These are phyloP conservation scores for Clangula hyemalis DNA, from an alignment of 2,797 vertebrate genomes.

Conservation along the genomic window DNA sequence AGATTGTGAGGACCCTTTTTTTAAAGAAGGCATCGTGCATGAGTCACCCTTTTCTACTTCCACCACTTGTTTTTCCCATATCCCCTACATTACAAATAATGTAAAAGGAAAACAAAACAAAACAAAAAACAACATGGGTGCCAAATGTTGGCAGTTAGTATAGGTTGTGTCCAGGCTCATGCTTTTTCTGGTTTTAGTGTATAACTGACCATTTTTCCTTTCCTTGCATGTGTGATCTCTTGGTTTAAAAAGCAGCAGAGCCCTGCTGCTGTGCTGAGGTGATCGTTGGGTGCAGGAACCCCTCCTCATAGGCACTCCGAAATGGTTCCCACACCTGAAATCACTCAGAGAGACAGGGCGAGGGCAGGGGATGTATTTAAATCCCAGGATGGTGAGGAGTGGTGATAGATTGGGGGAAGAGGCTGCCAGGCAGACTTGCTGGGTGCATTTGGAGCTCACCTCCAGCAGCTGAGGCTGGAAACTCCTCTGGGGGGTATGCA, in stretches of 20 bases:
- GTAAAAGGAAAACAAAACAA: background rate
- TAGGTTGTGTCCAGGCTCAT: background rate
- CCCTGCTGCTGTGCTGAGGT: fast-evolving
- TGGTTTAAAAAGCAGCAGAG: background rate
- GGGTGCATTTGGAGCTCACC: background rate
- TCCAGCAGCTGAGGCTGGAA: too few species aligned
- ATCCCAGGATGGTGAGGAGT: background rate
- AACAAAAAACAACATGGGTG: background rate
- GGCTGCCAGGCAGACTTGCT: background rate
- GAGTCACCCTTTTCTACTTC: background rate
- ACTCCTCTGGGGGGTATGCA: too few species aligned
- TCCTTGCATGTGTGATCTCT: background rate
- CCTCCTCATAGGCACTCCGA: background rate
- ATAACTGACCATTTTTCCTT: background rate
- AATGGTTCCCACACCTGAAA: background rate
- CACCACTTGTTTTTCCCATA: background rate
- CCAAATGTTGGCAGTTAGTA: background rate
- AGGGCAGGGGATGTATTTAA: background rate
- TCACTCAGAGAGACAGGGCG: background rate
- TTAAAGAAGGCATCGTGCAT: background rate
- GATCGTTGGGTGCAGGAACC: background rate
- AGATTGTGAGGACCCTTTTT: background rate
- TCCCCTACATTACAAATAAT: background rate
- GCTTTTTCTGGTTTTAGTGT: background rate
- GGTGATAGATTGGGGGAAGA: background rate